phyloP scores from a whole-genome alignment of 2,113 vertebrate species.

The Peromyscus maniculatus region DNA sequence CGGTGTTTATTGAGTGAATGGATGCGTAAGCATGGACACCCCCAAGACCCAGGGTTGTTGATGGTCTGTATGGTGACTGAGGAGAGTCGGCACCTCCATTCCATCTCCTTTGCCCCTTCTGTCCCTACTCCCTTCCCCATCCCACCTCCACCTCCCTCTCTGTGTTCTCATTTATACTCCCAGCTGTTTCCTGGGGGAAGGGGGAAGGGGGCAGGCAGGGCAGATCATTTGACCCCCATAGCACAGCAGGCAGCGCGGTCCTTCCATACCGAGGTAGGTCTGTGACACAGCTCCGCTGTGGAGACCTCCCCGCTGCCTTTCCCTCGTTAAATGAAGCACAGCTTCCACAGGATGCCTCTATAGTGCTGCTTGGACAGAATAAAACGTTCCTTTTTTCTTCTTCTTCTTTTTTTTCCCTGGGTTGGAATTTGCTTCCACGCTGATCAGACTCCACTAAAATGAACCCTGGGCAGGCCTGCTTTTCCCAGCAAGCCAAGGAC shows the following conservation, averaged over 20 bases:
- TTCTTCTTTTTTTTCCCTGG: neutral
- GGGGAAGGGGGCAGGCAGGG: neutral
- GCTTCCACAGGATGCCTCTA: neutral
- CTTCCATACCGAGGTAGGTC: neutral
- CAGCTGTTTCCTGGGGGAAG: neutral
- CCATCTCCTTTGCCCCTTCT: neutral
- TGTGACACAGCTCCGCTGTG: neutral
- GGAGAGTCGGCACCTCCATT: neutral
- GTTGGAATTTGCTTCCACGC: conserved; percentile 66
- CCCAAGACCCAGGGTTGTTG: neutral
- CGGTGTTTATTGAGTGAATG: neutral
- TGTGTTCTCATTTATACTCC: neutral
- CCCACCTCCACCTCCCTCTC: neutral
- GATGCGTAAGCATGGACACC: neutral
- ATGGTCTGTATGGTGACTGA: conserved; percentile 45
- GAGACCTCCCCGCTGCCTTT: neutral
- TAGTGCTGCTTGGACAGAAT: neutral
- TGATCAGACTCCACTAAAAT: conserved; percentile 48
- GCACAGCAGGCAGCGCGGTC: neutral
- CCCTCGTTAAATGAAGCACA: neutral
- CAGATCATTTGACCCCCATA: neutral
- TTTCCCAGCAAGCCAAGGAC: conserved; percentile 55
- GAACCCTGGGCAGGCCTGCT: conserved; percentile 47
- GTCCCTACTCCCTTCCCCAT: neutral
- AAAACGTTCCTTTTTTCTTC: neutral